Evolutionary conservation across 2,797 vertebrate species (phyloP).

Genomic region (Fringilla coelebs): DNA sequence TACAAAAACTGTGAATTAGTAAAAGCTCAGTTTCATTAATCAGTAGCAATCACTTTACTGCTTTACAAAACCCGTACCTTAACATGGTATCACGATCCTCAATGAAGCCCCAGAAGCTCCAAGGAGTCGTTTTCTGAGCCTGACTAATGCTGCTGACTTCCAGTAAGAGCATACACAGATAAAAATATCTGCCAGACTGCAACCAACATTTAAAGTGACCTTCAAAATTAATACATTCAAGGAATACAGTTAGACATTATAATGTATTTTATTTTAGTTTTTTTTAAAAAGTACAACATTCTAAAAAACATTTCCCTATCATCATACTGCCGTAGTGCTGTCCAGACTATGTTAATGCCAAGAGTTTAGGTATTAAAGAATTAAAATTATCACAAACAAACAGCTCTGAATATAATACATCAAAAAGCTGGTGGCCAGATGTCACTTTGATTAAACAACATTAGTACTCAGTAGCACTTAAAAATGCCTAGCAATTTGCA

Average conservation of each 20-base stretch:
- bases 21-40: not conserved
- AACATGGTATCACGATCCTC: not conserved
- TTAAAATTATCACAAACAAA: not conserved
- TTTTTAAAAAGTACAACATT: not conserved
- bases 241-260: not conserved
- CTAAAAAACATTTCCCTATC: not conserved
- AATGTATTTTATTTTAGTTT: conserved; percentile 7
- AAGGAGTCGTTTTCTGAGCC: not conserved
- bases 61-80: not conserved
- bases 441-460: not conserved
- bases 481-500: not conserved
- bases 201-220: not conserved
- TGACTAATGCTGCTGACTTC: not conserved
- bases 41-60: not conserved
- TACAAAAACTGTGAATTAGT: not conserved
- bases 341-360: not conserved
- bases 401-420: not conserved
- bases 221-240: not conserved
- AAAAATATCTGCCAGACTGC: not conserved
- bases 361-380: not conserved
- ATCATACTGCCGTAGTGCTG: not conserved
- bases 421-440: not conserved
- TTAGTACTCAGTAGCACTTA: not conserved
- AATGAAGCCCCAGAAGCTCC: not conserved
- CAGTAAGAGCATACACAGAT: not conserved